Conservation (phyloP, 2,113 vertebrate species). For the Pyxicephalus adspersus region DNA sequence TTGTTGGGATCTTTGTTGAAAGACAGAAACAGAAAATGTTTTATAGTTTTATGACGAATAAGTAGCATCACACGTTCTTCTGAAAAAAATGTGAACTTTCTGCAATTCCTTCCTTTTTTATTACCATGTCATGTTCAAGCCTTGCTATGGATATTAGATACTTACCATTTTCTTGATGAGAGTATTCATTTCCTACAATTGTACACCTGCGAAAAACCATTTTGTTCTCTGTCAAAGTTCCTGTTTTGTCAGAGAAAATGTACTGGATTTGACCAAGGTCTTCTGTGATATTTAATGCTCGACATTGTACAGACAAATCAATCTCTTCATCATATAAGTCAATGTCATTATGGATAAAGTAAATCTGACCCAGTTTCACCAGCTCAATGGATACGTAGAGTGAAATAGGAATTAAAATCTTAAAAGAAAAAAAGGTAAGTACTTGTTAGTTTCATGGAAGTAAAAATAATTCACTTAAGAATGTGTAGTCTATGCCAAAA, state of each 20-base stretch:
- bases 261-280: conserved; percentile 82
- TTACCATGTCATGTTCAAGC: too few species aligned
- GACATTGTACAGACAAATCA: conserved; percentile 73
- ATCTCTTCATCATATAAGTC: conserved; percentile 76
- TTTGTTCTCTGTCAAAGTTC: conserved; percentile 82
- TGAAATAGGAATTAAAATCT: conserved; percentile 81
- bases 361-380: conserved; percentile 78
- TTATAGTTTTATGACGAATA: too few species aligned
- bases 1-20: too few species aligned
- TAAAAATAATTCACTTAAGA: too few species aligned
- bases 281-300: conserved; percentile 77
- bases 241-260: conserved; percentile 82
- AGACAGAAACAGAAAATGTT: too few species aligned
- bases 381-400: conserved; percentile 80
- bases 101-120: too few species aligned
- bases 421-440: conserved; percentile 56
- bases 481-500: too few species aligned
- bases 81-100: too few species aligned
- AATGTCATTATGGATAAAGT: conserved; percentile 76
- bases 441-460: neutral
- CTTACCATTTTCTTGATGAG: conserved; percentile 80
- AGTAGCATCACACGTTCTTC: too few species aligned
- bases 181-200: conserved; percentile 75
- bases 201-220: conserved; percentile 82
- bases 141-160: neutral